Base-by-base conservation (phyloP, 2,797 vertebrate species). In the Aulostomus chinensis region DNA sequence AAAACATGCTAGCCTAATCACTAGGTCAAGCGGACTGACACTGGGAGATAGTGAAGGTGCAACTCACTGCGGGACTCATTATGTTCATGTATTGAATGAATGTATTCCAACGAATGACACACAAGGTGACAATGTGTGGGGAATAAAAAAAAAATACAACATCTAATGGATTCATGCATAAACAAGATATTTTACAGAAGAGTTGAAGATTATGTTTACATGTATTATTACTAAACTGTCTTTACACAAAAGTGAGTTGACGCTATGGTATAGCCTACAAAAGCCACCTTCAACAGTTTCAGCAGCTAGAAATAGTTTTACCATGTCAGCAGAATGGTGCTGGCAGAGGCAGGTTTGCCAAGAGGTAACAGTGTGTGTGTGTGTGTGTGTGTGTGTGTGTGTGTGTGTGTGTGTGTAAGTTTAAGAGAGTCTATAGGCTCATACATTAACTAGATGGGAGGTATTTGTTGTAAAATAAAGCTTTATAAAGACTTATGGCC, bases 1-100 rank as follows among this genome's bases (percentile, higher is more conserved):
- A 82, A 80, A 79, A 78, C 72, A 75, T 10, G 54, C 60, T 61
- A 51, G 33, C 66, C 69, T 89, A 87, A 88, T 85, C 86, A 75
- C 59, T 56, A 43, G 69, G 71, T 78, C 59, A 76, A 63, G 55
- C 58, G 60, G 49, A 78, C 80, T 90, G 85, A 81, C 48, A 52
- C 25, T 15, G 11, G 45, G 16, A 90, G 87, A 87, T 88, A 89
- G 77, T 47, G 62, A 61, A 70, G 71, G 55, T 78, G 73, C 77
- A 70, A 57, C 21, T 64, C 60, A 70, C 25, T 31, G 7, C 35
- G 35, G 46, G 47, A 45, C 29, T 59, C 31, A 62, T 30, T 65
- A n/a, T 66, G 46, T 28, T 55, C 29, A 59, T 51, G 43, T 48
- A 51, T 6, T 9, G 8, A 2, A 7, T 8, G 3, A 8, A 33